Evolutionary conservation across 2,797 vertebrate genomes (phyloP).

Genomic region (Sebastolobus altivelis): DNA sequence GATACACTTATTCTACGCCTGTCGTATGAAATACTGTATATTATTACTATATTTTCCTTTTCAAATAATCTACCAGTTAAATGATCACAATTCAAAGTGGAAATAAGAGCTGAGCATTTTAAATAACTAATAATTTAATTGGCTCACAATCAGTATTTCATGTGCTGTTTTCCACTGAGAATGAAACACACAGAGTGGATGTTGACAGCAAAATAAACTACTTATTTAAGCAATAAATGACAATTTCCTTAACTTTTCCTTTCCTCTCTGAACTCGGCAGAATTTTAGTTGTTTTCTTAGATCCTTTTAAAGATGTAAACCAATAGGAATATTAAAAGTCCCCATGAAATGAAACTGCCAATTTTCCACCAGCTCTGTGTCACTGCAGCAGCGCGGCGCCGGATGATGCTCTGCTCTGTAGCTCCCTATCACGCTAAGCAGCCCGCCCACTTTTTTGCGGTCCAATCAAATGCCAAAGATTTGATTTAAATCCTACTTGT

Average conservation of each 20-base stretch:
- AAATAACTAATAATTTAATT: neutral
- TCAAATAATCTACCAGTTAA: neutral
- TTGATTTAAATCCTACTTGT: no score
- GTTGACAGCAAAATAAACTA: neutral
- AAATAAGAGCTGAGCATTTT: neutral
- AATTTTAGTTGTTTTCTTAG: neutral
- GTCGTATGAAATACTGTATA: neutral
- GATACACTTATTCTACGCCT: neutral
- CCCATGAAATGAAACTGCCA: no score
- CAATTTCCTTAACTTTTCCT: neutral
- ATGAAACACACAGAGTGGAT: neutral
- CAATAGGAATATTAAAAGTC: neutral
- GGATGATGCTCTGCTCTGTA: no score
- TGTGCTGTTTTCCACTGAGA: neutral
- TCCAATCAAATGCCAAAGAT: no score
- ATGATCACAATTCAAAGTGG: neutral
- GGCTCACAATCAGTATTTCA: neutral
- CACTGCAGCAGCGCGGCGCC: no score
- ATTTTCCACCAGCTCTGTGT: no score
- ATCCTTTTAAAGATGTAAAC: neutral
- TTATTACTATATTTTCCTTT: neutral
- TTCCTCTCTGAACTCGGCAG: neutral
- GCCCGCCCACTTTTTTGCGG: no score
- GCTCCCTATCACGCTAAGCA: no score
- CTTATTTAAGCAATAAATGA: neutral